Conservation (phyloP, 1,140 invertebrate species). For the Zaprionus camerounensis region DNA sequence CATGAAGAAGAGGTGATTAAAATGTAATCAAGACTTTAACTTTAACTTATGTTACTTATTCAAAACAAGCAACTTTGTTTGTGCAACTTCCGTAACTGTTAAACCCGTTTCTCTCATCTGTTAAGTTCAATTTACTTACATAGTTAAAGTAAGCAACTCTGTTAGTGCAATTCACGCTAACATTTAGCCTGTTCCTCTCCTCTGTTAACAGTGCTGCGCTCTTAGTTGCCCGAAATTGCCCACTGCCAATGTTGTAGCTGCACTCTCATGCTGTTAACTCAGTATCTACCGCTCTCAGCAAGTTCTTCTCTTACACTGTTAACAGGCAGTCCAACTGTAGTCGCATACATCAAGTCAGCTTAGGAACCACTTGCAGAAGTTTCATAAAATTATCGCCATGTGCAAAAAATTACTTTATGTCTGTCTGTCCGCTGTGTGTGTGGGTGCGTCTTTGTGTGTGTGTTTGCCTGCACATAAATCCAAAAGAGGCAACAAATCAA, state of each 20-base stretch:
- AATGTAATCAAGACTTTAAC: no score
- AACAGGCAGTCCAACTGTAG: neutral
- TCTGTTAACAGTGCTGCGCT: conserved; percentile 12
- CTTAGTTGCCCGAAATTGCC: conserved; percentile 5
- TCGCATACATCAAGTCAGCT: conserved; percentile 39
- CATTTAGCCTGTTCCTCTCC: no score
- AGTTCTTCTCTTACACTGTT: conserved; percentile 27
- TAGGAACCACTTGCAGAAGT: conserved; percentile 16
- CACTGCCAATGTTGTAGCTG: neutral
- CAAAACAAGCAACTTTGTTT: no score
- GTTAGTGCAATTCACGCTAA: neutral
- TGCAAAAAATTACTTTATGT: conserved; percentile 5
- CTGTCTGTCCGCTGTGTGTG: neutral
- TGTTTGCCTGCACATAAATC: conserved; percentile 22
- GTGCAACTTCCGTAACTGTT: no score
- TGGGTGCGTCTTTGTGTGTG: neutral
- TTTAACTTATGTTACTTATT: no score
- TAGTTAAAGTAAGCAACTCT: neutral
- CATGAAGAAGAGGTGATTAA: neutral
- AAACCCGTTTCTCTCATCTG: no score
- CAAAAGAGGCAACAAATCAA: conserved; percentile 35
- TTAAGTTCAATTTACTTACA: neutral
- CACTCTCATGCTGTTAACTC: conserved; percentile 7
- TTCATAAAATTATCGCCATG: conserved; percentile 22
- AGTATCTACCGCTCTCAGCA: neutral